Base-by-base conservation (phyloP, 2,797 vertebrate species). In the Propithecus deckenii region DNA sequence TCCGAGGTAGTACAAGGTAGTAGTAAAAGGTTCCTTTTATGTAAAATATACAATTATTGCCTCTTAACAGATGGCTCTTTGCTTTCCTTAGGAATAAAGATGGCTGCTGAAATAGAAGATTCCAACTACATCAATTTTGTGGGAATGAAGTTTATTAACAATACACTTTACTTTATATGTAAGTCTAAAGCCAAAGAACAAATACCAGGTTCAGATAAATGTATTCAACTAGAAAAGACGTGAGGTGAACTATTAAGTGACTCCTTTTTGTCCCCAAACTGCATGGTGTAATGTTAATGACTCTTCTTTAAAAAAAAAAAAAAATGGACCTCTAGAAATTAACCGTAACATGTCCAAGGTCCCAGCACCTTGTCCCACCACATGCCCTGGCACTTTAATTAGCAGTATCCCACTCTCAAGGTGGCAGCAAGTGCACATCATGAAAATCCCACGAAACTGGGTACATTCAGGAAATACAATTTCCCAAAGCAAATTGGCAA, bases 81-180 rank as follows among this genome's bases (percentile, higher is more conserved):
- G 75, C 61, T 96, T 97, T 93, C 55, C 28, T 67, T 94, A 98
- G 96, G 91, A 80, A 71, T 79, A 89, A 93, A 91, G 72, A 97
- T 97, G 96, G 91, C 97, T 87, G 79, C 43, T 69, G 30, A 20
- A 10, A 15, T 3, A 23, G 28, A 3, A 30, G 92, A 96, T 63
- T 20, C 84, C 18, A 8, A 46, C 14, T 97, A 18, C 72, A 81
- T 98, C 94, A 83, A 87, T 59, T 92, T 98, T 59, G 87, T 95
- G 76, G 17, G 48, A 75, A 98, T 98, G 91, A 59, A 88, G 78
- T 96, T 98, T 84, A 94, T 71, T 91, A 74, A 95, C 38, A 80
- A 91, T 61, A 94, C 63, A 20, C 98, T 98, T 75, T 98, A 98
- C 86, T 97, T 98, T 88, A 48, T 59, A 93, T 48, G 98, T 98